Base-by-base conservation (phyloP, 2,113 vertebrate genomes). In the Engraulis encrasicolus region DNA sequence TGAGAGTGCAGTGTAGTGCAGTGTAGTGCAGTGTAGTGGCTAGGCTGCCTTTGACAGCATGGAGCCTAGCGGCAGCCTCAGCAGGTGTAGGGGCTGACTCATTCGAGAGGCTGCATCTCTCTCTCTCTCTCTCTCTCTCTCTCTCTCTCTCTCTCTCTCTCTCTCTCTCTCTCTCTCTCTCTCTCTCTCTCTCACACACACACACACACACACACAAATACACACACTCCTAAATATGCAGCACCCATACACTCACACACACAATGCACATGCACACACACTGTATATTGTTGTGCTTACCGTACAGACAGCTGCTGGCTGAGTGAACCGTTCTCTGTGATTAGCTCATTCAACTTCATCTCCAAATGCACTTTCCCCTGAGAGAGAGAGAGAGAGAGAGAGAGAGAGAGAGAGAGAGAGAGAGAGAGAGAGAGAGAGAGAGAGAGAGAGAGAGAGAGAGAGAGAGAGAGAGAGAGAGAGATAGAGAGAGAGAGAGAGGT, bases 311-410 rank as follows among this genome's bases (percentile, higher is more conserved):
- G 95, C 40, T 97, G 96, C 84, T 98, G 97, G 93, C 97, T 96
- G 61, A 96, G 92, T 52, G 97, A 96, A 92, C 97, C 97, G 81
- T 97, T 98, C 86, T 98, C 97, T 89, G 97, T 98, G 92, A 99
- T 99, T 92, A 99, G 93, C 91, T 99, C 98, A 87, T 98, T 99
- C 92, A 99, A 89, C 89, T 96, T 96, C 95, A 99, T 96, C 94
- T 99, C 98, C 88, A 99, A 94, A 88, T 99, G 98, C 95, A 99
- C 98, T 93, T 99, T 99, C 82, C 98, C 98, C 98, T 99, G 93
- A 58, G 82, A 93, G 82, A 84, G 48, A 66, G 20, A 66, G 4
- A 79, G 6, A 83, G 27, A 78, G 36, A 80, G n/a, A 49, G 54
- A 82, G 18, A 23, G 50, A 45, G 45, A 80, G 50, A 71, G 48